Evolutionary conservation across 2,113 vertebrate genomes (phyloP).

Genomic region (human (Homo sapiens)): DNA sequence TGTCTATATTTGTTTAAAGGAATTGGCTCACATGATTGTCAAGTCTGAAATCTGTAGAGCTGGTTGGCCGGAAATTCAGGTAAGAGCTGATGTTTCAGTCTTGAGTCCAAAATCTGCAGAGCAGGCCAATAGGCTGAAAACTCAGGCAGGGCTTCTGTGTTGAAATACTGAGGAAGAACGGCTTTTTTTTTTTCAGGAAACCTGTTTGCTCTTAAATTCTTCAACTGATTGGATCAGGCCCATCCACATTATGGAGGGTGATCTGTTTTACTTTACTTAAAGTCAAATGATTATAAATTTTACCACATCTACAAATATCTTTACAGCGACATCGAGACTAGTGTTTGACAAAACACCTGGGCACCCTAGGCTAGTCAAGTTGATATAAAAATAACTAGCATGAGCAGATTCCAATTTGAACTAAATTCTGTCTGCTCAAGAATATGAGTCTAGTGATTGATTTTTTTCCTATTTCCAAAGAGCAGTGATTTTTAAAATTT

Average conservation of each 20-base stretch:
- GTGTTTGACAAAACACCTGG: neutral
- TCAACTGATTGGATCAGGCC: neutral
- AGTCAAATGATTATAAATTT: neutral
- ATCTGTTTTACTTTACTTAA: neutral
- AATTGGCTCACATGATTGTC: neutral
- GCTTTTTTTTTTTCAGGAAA: neutral
- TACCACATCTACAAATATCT: neutral
- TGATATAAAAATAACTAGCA: neutral
- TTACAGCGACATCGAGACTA: neutral
- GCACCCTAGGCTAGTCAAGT: neutral
- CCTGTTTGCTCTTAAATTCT: neutral
- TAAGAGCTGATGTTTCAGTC: neutral
- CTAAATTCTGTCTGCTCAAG: neutral
- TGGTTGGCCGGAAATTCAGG: neutral
- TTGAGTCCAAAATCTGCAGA: neutral
- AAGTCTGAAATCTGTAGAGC: neutral
- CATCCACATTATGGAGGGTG: neutral
- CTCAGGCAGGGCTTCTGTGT: neutral
- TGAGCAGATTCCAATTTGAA: neutral
- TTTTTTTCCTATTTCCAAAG: too few species aligned
- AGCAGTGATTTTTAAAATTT: conserved; percentile 11
- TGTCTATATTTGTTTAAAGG: neutral
- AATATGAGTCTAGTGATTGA: neutral
- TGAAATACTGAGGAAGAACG: neutral
- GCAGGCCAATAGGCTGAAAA: neutral